These are phyloP conservation scores for Euwallacea similis DNA, from an alignment of 1,140 invertebrate species.

Conservation along the genomic window DNA sequence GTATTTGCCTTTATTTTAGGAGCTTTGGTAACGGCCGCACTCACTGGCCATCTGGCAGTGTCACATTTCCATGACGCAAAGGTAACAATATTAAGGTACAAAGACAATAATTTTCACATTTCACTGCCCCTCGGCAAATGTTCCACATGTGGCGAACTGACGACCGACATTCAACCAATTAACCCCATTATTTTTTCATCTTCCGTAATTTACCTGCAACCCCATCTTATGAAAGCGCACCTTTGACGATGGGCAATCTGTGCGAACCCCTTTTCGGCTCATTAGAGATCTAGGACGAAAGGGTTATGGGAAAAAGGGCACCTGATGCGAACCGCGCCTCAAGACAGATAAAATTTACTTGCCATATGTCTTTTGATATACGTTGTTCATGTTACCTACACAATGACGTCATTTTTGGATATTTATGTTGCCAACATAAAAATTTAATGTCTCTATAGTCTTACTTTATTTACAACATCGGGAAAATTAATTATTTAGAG, in stretches of 20 bases:
- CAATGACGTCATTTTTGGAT: neutral
- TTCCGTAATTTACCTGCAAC: constrained; percentile 36
- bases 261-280: constrained; percentile 39
- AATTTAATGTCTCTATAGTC: no score
- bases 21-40: neutral
- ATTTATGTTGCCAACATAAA: neutral
- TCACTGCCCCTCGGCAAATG: constrained; percentile 15
- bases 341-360: constrained; percentile 26
- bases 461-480: no score
- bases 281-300: constrained; percentile 38
- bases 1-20: neutral
- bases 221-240: constrained; percentile 23
- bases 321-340: constrained; percentile 32
- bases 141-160: constrained; percentile 13
- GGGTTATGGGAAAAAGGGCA: constrained; percentile 39
- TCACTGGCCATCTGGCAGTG: constrained; percentile 15
- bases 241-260: constrained; percentile 35
- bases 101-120: constrained; percentile 26
- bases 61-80: constrained; percentile 12
- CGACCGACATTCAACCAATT: constrained; percentile 25
- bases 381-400: neutral
- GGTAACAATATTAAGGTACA: constrained; percentile 18
- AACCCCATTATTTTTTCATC: constrained; percentile 39
- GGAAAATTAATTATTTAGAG: constrained; percentile 1
- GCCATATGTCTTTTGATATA: neutral